phyloP scores from a whole-genome alignment of 2,888 invertebrate species.

The Serrognathus titanus region DNA sequence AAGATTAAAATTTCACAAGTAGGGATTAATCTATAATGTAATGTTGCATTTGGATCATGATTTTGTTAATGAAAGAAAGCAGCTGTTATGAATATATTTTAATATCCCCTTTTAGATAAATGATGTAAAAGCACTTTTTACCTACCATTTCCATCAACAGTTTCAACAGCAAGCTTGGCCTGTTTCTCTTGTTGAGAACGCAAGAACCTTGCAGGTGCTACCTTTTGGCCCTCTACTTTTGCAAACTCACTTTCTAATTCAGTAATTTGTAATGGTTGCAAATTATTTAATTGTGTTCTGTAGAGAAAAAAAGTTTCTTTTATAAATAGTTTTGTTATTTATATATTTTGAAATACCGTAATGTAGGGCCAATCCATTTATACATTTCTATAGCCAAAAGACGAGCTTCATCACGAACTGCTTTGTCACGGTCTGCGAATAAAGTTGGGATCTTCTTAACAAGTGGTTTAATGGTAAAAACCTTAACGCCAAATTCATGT shows the following conservation, averaged over 20 bases:
- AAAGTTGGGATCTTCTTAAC: conserved; percentile 83
- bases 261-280: conserved; percentile 87
- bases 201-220: conserved; percentile 70
- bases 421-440: conserved; percentile 88
- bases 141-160: conserved; percentile 52
- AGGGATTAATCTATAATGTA: no score
- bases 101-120: no score
- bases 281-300: conserved; percentile 76
- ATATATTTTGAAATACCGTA: conserved; percentile 31
- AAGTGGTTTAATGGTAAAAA: conserved; percentile 81
- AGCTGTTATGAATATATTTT: no score
- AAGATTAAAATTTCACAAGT: no score
- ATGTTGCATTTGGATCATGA: no score
- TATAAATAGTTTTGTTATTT: not conserved
- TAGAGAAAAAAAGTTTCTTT: conserved; percentile 18
- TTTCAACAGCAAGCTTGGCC: conserved; percentile 46
- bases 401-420: conserved; percentile 89
- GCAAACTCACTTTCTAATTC: conserved; percentile 88
- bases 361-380: conserved; percentile 55
- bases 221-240: conserved; percentile 63
- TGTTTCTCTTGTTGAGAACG: conserved; percentile 78
- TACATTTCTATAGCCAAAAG: conserved; percentile 89
- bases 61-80: no score
- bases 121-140: not conserved
- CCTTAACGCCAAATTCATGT: conserved; percentile 89